Conservation (phyloP, 2,888 invertebrate genomes). For the Synanthedon vespiformis region DNA sequence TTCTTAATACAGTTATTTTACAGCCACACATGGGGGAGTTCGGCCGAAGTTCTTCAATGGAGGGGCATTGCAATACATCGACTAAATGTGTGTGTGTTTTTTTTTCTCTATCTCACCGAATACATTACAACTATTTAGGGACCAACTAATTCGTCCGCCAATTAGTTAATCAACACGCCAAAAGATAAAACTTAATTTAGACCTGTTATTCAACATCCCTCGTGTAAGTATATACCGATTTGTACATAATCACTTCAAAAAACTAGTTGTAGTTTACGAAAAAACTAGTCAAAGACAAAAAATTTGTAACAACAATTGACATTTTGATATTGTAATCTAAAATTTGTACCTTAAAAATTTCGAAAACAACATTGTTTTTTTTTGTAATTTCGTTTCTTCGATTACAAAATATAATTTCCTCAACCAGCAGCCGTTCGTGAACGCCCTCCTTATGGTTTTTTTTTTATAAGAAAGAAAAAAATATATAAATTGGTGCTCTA, state of each 20-base stretch:
- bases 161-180: conserved; percentile 52
- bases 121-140: conserved; percentile 53
- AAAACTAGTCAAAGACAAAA: conserved; percentile 3
- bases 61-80: conserved; percentile 52
- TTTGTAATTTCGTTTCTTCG: conserved; percentile 26
- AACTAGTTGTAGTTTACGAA: conserved; percentile 8
- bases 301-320: conserved; percentile 28
- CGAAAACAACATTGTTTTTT: conserved; percentile 39
- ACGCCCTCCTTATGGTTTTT: conserved; percentile 20
- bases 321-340: conserved; percentile 42
- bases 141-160: conserved; percentile 42
- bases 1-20: conserved; percentile 7
- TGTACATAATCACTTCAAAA: conserved; percentile 28
- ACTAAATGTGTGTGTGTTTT: conserved; percentile 36
- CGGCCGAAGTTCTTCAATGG: conserved; percentile 35
- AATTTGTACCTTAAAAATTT: conserved; percentile 52
- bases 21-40: conserved; percentile 39
- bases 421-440: conserved; percentile 25
- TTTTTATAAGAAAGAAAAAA: conserved; percentile 31
- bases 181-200: conserved; percentile 39
- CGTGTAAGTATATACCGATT: conserved; percentile 33
- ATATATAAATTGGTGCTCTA: conserved; percentile 61
- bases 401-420: conserved; percentile 10
- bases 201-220: conserved; percentile 36
- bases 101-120: conserved; percentile 50